These are phyloP conservation scores for Cremastinae sp. DNA, from an alignment of 2,888 invertebrate genomes.

Conservation along the genomic window DNA sequence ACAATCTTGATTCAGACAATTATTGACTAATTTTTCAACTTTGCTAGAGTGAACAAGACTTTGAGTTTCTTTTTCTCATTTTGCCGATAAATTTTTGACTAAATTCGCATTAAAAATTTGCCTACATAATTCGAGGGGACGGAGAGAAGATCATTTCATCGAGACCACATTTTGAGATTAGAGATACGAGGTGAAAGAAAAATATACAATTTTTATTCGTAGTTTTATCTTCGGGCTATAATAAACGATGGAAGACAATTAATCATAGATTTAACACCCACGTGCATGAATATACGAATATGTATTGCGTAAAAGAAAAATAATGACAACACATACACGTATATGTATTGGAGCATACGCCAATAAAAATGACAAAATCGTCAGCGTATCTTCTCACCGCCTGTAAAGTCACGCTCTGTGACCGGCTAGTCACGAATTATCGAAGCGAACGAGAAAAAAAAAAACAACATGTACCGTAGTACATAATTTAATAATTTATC, in stretches of 20 bases:
- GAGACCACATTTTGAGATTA: slow-evolving; percentile 48
- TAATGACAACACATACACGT: slow-evolving; percentile 44
- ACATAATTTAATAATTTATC: neutral
- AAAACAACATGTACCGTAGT: neutral
- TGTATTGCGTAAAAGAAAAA: slow-evolving; percentile 58
- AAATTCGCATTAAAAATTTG: slow-evolving; percentile 50
- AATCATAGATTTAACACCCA: slow-evolving; percentile 65
- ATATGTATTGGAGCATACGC: slow-evolving; percentile 61
- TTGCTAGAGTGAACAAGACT: neutral
- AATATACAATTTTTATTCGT: slow-evolving; percentile 58
- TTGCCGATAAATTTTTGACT: slow-evolving; percentile 29
- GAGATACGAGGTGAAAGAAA: slow-evolving; percentile 39
- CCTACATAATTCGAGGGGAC: slow-evolving; percentile 47
- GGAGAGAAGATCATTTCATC: slow-evolving; percentile 51
- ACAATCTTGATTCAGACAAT: slow-evolving; percentile 2
- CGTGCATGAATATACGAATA: slow-evolving; percentile 60
- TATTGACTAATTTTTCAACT: slow-evolving; percentile 13
- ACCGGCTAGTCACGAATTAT: neutral
- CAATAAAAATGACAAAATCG: slow-evolving; percentile 59
- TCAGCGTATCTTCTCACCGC: slow-evolving; percentile 48
- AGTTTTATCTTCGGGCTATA: slow-evolving; percentile 64
- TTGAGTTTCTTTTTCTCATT: neutral
- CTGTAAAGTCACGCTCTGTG: slow-evolving; percentile 5
- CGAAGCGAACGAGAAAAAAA: slow-evolving; percentile 3
- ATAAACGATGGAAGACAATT: slow-evolving; percentile 58